Evolutionary conservation across 2,888 invertebrate genomes (phyloP), one percentile per base, ranked within the genome.

Genomic region (Callosobruchus maculatus): DNA sequence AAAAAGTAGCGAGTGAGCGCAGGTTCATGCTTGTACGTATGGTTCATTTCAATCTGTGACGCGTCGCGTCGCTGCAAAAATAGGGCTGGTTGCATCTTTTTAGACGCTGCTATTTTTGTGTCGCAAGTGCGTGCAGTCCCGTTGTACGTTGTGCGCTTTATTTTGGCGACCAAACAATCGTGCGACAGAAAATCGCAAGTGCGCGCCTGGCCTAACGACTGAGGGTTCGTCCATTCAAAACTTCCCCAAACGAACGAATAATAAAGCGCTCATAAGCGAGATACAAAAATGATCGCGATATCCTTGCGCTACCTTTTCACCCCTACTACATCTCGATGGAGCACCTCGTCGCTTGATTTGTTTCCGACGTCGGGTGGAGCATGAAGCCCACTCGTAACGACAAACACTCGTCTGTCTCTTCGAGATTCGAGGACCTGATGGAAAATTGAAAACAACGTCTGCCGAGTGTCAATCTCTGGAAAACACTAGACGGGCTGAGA

Each of bases 301-400:
- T 22, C 30, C 22, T 26, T 72, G 68, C 68, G 21, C 22, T 73
- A 70, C 70, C 71, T 72, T 74, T 71, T 71, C 76, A 72, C 72
- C 74, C 74, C 71, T 49, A 49, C 71, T 49, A 49, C 70, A 69
- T 75, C 72, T 72, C 74, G 73, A 73, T 74, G 75, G 72, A 75
- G 75, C 71, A 75, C 67, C 74, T 74, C 78, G 78, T 73, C 78
- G 79, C 80, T 77, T 80, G 81, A 81, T 80, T 80, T 81, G 81
- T 81, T 80, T 79, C 78, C 78, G 77, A 79, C 78, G 77, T 49
- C 13, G 49, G 18, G 13, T 49, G 49, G 18, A 49, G 49, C 49
- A 49, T 74, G 78, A 73, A 79, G 80, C 78, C 77, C 80, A 76
- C 80, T 77, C 74, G 77, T 77, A 76, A 77, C 71, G 78, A 77